A percentile compares a stretch with the other conserved stretches of the same genome.
Conservation (phyloP, 2,113 vertebrate genomes). For the Pan troglodytes region DNA sequence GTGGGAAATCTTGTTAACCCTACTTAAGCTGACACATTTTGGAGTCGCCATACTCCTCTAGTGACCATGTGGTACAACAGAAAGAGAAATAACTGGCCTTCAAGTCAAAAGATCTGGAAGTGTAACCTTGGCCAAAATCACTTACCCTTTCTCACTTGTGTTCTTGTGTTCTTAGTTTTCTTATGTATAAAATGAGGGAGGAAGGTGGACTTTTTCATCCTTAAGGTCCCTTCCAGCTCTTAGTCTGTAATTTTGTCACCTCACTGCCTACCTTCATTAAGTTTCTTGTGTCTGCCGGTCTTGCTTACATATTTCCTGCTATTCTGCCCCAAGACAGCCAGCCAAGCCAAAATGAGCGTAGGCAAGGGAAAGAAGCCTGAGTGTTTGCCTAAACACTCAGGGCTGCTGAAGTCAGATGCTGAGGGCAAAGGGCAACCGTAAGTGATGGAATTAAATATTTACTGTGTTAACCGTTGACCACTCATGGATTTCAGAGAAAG, state of each 20-base stretch:
- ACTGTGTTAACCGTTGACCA: constrained; percentile 43
- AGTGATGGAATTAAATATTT: constrained; percentile 70
- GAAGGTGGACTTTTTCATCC: background rate
- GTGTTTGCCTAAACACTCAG: constrained; percentile 48
- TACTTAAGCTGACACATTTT: background rate
- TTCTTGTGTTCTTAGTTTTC: background rate
- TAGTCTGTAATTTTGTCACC: background rate
- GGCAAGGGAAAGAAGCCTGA: background rate
- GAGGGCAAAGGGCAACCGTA: constrained; percentile 50
- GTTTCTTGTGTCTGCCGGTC: background rate
- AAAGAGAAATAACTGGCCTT: background rate
- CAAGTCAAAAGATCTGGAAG: background rate
- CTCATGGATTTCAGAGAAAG: constrained; percentile 21
- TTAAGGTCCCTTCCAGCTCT: background rate
- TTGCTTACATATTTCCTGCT: background rate
- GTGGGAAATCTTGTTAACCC: background rate
- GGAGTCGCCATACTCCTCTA: background rate
- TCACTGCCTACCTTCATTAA: background rate
- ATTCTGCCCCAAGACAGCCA: background rate
- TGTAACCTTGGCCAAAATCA: background rate
- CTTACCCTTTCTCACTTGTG: background rate
- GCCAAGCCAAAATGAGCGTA: background rate
- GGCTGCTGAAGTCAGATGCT: constrained; percentile 37
- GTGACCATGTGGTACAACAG: background rate
- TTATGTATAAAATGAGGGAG: background rate